Conservation (phyloP, 2,797 vertebrate species). For the Brotula barbata region DNA sequence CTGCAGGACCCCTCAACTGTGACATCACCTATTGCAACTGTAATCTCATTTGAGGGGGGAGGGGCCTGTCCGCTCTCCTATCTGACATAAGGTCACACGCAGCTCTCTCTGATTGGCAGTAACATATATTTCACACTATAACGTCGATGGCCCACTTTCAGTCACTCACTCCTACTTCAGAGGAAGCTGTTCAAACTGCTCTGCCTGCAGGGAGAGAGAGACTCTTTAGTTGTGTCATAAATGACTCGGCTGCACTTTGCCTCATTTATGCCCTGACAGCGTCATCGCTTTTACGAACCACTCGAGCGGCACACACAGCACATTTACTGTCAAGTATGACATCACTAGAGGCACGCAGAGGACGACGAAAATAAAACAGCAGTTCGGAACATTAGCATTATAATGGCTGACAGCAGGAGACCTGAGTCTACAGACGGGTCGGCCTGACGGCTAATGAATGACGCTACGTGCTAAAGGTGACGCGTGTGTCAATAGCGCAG, state of each 20-base stretch:
- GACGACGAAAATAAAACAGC: constrained; percentile 45
- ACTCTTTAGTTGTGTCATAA: constrained; percentile 34
- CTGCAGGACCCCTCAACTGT: constrained; percentile 33
- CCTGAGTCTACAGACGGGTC: constrained; percentile 16
- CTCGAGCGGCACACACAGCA: constrained; percentile 3
- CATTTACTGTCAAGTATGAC: constrained; percentile 5
- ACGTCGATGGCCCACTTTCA: constrained; percentile 24
- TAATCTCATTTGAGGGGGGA: constrained; percentile 57
- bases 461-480: constrained; percentile 55
- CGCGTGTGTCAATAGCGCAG: constrained; percentile 50
- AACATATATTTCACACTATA: constrained; percentile 19
- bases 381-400: constrained; percentile 54
- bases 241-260: constrained; percentile 33
- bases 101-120: constrained; percentile 27
- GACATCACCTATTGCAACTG: constrained; percentile 62
- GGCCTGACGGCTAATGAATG: constrained; percentile 62
- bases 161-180: constrained; percentile 29
- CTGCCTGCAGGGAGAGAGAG: constrained; percentile 27
- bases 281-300: constrained; percentile 37
- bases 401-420: constrained; percentile 41
- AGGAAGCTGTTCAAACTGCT: constrained; percentile 27
- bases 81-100: constrained; percentile 49
- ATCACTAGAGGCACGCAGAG: constrained; percentile 18
- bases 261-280: constrained; percentile 49
- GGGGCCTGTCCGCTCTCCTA: constrained; percentile 35